A percentile compares a stretch with the other conserved stretches of the same genome.
phyloP scores from a whole-genome alignment of 2,113 vertebrate species.

The Hirundichthys speculiger region DNA sequence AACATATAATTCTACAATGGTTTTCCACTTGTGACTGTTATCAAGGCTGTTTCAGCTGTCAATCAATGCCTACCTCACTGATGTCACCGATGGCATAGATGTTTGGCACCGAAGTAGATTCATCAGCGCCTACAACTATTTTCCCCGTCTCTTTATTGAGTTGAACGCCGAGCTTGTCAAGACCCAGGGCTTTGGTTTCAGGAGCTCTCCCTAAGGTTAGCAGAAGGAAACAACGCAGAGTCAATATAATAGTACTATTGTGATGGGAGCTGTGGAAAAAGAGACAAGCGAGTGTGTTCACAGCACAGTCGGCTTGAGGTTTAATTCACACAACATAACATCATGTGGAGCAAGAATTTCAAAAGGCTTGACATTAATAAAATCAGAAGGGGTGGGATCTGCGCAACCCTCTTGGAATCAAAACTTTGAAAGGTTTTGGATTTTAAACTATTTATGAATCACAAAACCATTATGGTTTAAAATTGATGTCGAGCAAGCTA shows the following conservation, averaged over 20 bases:
- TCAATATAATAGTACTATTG: slow-evolving; percentile 26
- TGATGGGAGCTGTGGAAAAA: slow-evolving; percentile 3
- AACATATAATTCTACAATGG: neutral
- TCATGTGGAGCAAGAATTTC: too few species aligned
- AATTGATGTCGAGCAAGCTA: too few species aligned
- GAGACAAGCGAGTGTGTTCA: neutral
- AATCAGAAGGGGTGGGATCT: too few species aligned
- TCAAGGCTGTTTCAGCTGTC: neutral
- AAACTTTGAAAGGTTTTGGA: too few species aligned
- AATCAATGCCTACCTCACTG: slow-evolving; percentile 80
- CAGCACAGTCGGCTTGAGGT: too few species aligned
- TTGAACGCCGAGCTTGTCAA: slow-evolving; percentile 84
- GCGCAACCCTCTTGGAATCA: too few species aligned
- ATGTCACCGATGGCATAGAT: slow-evolving; percentile 93
- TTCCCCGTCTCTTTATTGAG: slow-evolving; percentile 84
- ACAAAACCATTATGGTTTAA: too few species aligned
- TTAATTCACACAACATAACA: neutral
- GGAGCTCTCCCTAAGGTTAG: slow-evolving; percentile 85
- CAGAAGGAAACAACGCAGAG: slow-evolving; percentile 29
- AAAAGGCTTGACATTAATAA: too few species aligned
- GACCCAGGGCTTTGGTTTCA: slow-evolving; percentile 83
- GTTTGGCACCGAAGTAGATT: slow-evolving; percentile 88
- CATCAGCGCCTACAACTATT: slow-evolving; percentile 84
- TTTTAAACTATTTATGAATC: too few species aligned
- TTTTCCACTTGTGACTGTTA: neutral